phyloP scores from a whole-genome alignment of 1,140 invertebrate genomes.

The Brachionus paranguensis region DNA sequence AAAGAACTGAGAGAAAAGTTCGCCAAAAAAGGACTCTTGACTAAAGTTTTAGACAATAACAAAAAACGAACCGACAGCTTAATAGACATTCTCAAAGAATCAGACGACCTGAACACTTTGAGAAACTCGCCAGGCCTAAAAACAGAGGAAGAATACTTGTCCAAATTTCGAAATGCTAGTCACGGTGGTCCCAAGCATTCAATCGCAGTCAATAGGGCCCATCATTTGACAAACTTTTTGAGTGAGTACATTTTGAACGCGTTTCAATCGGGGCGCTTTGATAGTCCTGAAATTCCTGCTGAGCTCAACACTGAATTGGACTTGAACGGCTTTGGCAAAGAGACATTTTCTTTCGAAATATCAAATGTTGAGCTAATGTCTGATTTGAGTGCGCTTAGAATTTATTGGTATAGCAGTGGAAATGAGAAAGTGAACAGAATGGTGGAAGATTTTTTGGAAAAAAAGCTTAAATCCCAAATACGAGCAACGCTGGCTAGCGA shows the following conservation, averaged over 20 bases:
- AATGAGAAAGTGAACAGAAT: slow-evolving; percentile 19
- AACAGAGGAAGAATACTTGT: background rate
- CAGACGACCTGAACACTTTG: background rate
- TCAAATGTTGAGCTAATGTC: slow-evolving; percentile 14
- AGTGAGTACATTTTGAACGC: slow-evolving; percentile 32
- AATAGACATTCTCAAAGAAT: slow-evolving; percentile 22
- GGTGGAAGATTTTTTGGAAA: background rate
- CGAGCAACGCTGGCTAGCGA: background rate
- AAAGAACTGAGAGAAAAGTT: background rate
- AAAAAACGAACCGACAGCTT: background rate
- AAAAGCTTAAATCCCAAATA: background rate
- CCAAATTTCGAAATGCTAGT: background rate
- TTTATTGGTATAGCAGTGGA: background rate
- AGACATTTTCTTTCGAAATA: slow-evolving; percentile 21
- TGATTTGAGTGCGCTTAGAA: slow-evolving; percentile 16
- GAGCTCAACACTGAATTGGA: background rate
- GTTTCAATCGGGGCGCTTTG: background rate
- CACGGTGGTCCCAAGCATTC: slow-evolving; percentile 31
- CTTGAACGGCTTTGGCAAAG: background rate
- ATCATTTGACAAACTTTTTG: slow-evolving; percentile 36
- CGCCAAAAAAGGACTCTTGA: background rate
- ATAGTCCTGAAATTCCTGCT: background rate
- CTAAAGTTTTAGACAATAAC: background rate
- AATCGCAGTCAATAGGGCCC: slow-evolving; percentile 17
- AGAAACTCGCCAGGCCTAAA: background rate